Evolutionary conservation across 2,888 invertebrate species (phyloP), one percentile per base, ranked within the genome.

Genomic region (Rhogogaster chlorosoma): DNA sequence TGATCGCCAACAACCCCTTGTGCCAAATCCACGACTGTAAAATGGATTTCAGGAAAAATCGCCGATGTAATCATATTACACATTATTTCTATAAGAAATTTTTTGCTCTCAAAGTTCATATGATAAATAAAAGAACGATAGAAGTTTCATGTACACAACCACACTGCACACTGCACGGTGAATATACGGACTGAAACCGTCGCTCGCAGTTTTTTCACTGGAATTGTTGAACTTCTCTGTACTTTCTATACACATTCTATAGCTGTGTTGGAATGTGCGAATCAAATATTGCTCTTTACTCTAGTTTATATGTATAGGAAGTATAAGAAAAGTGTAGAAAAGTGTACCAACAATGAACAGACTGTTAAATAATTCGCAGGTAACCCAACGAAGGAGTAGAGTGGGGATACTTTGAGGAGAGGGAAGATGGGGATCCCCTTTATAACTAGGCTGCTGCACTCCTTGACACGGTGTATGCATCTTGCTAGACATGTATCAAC

Each of bases 381-480:
- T 73, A n/a, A 42, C 12, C 26, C 71, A 38, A 42, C 22, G n/a
- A 42, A 36, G n/a, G 12, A 73, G 12, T 38, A n/a, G 38, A 73
- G 71, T 73, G 71, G 71, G 71, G 29, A 22, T 73, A 73, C 26
- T 73, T 42, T 42, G 71, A 73, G 42, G 71, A 73, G 42, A 73
- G 71, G 71, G 71, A 42, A 42, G 38, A 38, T 73, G 67, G 32
- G 32, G 18, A 18, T 67, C 42, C 71, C 71, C 71, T 73, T 73
- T 73, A 73, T 73, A 73, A 73, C 71, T 73, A 42, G 22, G 42
- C 22, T 42, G 10, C 42, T 42, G 71, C 71, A 42, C 38, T 73
- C 38, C 26, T 42, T 42, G n/a, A 10, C 18, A 22, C 36, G 36
- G 70, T 70, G 36, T 70, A 18, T n/a, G 18, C 36, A 70, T n/a